Percentiles rank a stretch among this genome's conserved stretches.
phyloP scores from a whole-genome alignment of 2,797 vertebrate species.

The Oreortyx pictus region DNA sequence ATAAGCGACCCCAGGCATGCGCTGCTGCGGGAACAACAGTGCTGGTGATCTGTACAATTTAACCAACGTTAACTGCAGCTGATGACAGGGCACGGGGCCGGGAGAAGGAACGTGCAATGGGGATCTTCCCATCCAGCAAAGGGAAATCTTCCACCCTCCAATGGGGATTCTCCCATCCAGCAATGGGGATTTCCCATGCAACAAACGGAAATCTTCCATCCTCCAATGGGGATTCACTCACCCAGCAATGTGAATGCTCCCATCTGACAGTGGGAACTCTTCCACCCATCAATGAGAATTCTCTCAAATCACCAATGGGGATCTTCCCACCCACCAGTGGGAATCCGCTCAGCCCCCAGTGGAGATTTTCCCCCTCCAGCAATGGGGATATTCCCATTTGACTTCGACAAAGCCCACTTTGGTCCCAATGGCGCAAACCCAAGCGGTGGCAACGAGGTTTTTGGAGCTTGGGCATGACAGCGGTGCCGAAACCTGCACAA shows the following conservation, averaged over 20 bases:
- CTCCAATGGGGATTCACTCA: background rate
- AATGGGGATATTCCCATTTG: background rate
- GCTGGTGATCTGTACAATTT: background rate
- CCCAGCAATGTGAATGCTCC: background rate
- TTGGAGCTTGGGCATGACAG: background rate
- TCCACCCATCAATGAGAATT: no score
- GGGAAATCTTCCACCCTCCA: no score
- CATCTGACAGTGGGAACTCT: no score
- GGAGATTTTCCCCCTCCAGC: background rate
- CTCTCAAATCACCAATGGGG: background rate
- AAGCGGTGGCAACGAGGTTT: background rate
- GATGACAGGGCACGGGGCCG: background rate
- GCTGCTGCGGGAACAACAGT: background rate
- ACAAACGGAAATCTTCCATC: no score
- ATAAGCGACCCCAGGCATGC: constrained; percentile 15
- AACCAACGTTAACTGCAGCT: background rate
- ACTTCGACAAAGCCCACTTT: fast-evolving
- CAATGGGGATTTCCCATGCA: no score
- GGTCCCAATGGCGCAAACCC: background rate
- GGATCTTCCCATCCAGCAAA: background rate
- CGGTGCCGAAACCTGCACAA: background rate
- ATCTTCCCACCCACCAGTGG: background rate
- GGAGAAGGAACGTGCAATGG: background rate
- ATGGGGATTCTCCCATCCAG: background rate
- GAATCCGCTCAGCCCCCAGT: no score